These are phyloP conservation scores for Naja naja DNA, from an alignment of 2,113 vertebrate species.

Conservation along the genomic window DNA sequence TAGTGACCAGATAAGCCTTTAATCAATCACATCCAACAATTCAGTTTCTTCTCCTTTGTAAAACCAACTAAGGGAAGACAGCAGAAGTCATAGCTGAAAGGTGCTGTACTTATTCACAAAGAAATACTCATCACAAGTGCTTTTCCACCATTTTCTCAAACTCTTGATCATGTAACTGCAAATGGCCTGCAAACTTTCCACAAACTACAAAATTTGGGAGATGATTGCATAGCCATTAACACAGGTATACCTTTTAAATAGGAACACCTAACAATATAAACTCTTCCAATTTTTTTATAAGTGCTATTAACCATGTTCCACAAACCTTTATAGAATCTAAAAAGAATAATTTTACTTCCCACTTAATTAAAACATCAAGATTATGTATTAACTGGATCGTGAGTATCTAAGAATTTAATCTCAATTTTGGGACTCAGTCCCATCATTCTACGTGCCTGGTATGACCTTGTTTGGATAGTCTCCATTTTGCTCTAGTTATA, in stretches of 20 bases:
- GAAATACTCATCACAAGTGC: not conserved
- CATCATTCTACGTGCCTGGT: not conserved
- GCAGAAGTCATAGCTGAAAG: not conserved
- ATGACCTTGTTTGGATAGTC: not conserved
- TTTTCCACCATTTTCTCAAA: not conserved
- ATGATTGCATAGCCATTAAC: not conserved
- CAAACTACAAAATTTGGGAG: not conserved
- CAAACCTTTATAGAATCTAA: not conserved
- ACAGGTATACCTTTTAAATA: not conserved
- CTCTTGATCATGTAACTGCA: not conserved
- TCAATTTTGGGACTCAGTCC: not conserved
- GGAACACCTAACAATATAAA: not conserved
- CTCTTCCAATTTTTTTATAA: not conserved
- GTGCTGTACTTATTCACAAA: not conserved
- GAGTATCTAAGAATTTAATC: not conserved
- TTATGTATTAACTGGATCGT: not conserved
- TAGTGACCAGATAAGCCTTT: not conserved
- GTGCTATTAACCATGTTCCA: not conserved
- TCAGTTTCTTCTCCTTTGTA: not conserved
- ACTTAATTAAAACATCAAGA: not conserved
- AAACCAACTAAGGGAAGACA: not conserved
- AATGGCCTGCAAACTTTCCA: not conserved
- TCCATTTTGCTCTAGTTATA: not conserved
- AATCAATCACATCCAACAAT: not conserved
- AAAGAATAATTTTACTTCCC: not conserved